A percentile compares a stretch with the other conserved stretches of the same genome.
Conservation (phyloP, 2,113 vertebrate genomes). For the Nycticorax nycticorax region DNA sequence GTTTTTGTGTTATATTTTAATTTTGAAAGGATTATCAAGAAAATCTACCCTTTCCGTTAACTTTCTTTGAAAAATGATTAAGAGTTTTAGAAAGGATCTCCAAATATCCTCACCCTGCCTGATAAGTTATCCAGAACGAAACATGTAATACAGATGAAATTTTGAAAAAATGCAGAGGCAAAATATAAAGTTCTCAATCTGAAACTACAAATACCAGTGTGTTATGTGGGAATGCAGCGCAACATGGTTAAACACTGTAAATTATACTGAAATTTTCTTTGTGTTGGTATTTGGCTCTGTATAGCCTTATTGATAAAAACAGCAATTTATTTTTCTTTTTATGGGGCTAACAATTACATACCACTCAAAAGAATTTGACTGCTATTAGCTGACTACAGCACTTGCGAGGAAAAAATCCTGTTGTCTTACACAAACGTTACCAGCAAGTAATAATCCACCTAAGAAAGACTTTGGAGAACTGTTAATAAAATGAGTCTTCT, state of each 20-base stretch:
- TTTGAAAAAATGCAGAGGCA: constrained; percentile 52
- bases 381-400: constrained; percentile 50
- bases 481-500: background rate
- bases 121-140: constrained; percentile 67
- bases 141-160: constrained; percentile 48
- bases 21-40: constrained; percentile 79
- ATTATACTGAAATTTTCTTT: constrained; percentile 63
- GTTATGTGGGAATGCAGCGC: constrained; percentile 54
- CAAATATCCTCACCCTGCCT: constrained; percentile 64
- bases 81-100: constrained; percentile 70
- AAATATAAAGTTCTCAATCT: constrained; percentile 64
- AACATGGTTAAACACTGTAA: constrained; percentile 61
- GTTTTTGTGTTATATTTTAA: constrained; percentile 69
- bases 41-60: constrained; percentile 75
- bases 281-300: constrained; percentile 46
- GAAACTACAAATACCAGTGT: constrained; percentile 50
- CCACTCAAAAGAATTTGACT: constrained; percentile 50
- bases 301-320: constrained; percentile 67
- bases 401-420: background rate
- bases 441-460: background rate
- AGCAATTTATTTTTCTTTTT: constrained; percentile 39
- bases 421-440: constrained; percentile 36
- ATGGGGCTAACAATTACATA: constrained; percentile 50
- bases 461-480: background rate
- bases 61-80: constrained; percentile 73